Conservation (phyloP, 2,797 vertebrate species). For the Carcharodon carcharias region DNA sequence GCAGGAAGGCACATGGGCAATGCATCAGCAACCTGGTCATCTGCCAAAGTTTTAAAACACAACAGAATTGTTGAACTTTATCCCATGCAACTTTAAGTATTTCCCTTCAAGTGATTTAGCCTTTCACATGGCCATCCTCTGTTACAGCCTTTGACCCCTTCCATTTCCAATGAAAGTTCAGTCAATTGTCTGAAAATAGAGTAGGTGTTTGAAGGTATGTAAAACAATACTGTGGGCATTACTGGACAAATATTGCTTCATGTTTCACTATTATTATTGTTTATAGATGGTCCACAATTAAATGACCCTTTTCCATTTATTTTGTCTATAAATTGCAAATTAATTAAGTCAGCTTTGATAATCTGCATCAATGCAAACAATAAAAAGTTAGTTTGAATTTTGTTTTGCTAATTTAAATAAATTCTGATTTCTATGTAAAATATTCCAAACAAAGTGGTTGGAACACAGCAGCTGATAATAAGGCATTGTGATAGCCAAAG, state of each 20-base stretch:
- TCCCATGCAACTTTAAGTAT: conserved; percentile 62
- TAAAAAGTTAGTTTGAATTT: background rate
- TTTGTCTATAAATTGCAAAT: background rate
- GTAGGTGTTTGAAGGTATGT: background rate
- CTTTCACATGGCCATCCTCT: conserved; percentile 69
- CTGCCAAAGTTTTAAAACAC: conserved; percentile 38
- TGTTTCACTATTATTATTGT: background rate
- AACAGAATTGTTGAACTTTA: conserved; percentile 59
- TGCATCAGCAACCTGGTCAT: conserved; percentile 27
- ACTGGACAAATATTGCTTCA: background rate
- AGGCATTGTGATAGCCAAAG: background rate
- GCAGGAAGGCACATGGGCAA: background rate
- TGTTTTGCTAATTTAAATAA: background rate
- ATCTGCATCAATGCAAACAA: background rate
- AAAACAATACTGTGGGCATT: background rate
- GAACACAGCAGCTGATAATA: background rate
- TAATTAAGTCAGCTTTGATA: background rate
- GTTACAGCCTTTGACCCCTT: conserved; percentile 68
- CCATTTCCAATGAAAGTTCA: conserved; percentile 54
- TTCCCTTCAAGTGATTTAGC: conserved; percentile 76
- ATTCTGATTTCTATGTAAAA: background rate
- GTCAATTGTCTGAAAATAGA: background rate
- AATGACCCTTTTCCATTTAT: background rate
- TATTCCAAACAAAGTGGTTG: background rate
- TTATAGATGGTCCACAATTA: background rate